phyloP scores from a whole-genome alignment of 2,888 invertebrate species.

The Ichneumon xanthorius region DNA sequence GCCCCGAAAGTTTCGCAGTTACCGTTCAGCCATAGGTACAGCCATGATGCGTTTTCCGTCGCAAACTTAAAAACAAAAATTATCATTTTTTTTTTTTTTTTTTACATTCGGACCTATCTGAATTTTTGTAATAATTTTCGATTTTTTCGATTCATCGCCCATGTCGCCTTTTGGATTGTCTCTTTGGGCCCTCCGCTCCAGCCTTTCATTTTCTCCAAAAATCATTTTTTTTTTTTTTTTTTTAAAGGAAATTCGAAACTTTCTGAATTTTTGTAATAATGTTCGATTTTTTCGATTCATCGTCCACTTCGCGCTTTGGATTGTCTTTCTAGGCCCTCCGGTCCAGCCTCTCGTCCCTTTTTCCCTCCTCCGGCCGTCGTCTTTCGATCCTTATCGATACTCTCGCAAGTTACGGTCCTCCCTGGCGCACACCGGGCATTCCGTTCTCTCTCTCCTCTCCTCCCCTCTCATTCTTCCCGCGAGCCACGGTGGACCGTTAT shows the following conservation, averaged over 20 bases:
- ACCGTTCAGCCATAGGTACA: slow-evolving; percentile 15
- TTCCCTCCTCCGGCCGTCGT: slow-evolving; percentile 33
- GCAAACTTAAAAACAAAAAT: not conserved
- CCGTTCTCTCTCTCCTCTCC: slow-evolving; percentile 61
- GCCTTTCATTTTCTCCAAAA: slow-evolving; percentile 22
- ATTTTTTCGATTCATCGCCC: slow-evolving; percentile 1
- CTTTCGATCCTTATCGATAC: slow-evolving; percentile 77
- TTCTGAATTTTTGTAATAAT: slow-evolving; percentile 7
- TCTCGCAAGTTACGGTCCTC: slow-evolving; percentile 68
- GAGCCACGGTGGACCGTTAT: slow-evolving; percentile 62
- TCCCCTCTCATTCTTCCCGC: slow-evolving; percentile 45
- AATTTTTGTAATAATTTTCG: slow-evolving; percentile 3
- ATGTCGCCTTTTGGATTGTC: slow-evolving; percentile 16
- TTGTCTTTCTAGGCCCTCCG: slow-evolving; percentile 34
- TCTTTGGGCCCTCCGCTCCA: slow-evolving; percentile 35
- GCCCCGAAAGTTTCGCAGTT: slow-evolving; percentile 19
- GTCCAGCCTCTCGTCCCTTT: slow-evolving; percentile 20
- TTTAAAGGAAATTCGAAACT: not conserved
- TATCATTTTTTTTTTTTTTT: not conserved
- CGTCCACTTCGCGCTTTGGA: slow-evolving; percentile 17
- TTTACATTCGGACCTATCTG: not conserved
- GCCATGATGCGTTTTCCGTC: slow-evolving; percentile 25
- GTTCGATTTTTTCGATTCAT: not conserved
- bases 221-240: not conserved
- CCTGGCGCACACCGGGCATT: slow-evolving; percentile 66